A percentile compares a stretch with the other conserved stretches of the same genome.
These are phyloP conservation scores for Epizoanthus stellaris DNA, from an alignment of 92 coral and sea anemone species.

Conservation along the genomic window DNA sequence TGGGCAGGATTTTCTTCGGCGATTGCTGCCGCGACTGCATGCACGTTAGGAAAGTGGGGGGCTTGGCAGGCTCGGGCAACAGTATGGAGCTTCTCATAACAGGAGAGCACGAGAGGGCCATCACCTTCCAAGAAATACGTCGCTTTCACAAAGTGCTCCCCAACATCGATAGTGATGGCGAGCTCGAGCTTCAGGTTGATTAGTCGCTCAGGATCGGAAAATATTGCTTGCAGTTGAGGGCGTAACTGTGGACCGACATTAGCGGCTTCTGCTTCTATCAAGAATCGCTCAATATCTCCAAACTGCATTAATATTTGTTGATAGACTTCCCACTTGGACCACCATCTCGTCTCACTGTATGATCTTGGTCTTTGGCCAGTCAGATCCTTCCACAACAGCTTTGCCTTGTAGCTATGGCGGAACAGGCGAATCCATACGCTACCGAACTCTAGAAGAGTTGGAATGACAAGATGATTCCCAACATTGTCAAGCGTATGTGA, in stretches of 20 bases:
- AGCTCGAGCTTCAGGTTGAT: slow-evolving; percentile 62
- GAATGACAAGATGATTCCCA: slow-evolving; percentile 51
- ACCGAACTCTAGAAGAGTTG: slow-evolving; percentile 50
- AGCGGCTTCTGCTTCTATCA: slow-evolving; percentile 57
- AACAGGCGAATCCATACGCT: slow-evolving; percentile 57
- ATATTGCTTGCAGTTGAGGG: slow-evolving; percentile 43
- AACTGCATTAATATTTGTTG: slow-evolving; percentile 60
- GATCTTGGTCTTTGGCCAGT: slow-evolving; percentile 61
- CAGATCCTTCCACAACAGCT: slow-evolving; percentile 59
- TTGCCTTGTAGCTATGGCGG: slow-evolving; percentile 51
- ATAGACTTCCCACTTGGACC: slow-evolving; percentile 68
- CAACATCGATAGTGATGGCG: slow-evolving; percentile 46
- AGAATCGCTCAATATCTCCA: slow-evolving; percentile 63
- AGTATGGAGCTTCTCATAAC: slow-evolving; percentile 56
- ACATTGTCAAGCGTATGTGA: slow-evolving; percentile 61
- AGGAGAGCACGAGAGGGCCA: slow-evolving; percentile 62
- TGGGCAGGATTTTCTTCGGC: slow-evolving; percentile 42
- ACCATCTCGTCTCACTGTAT: slow-evolving; percentile 61
- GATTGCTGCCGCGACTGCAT: slow-evolving; percentile 44
- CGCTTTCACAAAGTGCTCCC: slow-evolving; percentile 48
- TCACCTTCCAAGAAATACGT: slow-evolving; percentile 53
- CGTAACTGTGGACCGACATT: slow-evolving; percentile 57
- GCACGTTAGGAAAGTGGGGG: slow-evolving; percentile 40
- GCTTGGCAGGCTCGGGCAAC: slow-evolving; percentile 34
- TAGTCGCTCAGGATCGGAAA: slow-evolving; percentile 53